Percentiles rank a stretch among this genome's conserved stretches.
phyloP scores from a whole-genome alignment of 2,797 vertebrate species.

The Tolypeutes matacus region DNA sequence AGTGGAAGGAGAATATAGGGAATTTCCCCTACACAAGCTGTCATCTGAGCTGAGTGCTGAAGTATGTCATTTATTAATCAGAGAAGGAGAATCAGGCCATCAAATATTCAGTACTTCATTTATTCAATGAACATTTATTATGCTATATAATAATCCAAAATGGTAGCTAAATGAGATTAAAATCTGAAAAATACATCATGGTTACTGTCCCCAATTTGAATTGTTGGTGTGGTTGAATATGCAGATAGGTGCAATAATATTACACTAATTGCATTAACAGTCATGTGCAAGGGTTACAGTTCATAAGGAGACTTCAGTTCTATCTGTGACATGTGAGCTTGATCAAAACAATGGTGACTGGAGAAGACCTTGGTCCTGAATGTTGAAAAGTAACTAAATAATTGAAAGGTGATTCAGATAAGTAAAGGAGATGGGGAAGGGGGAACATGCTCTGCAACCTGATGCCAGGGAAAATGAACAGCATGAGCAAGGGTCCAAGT shows the following conservation, averaged over 20 bases:
- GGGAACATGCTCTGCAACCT: not conserved
- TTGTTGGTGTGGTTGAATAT: not conserved
- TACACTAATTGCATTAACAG: not conserved
- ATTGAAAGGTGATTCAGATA: not conserved
- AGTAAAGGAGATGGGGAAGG: accelerated
- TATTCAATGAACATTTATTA: not conserved
- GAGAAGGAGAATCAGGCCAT: not conserved
- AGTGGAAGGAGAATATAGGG: not conserved
- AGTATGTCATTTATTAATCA: not conserved
- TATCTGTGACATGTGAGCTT: not conserved
- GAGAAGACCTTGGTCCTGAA: not conserved
- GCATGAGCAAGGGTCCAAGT: not conserved
- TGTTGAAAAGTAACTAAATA: too few species aligned
- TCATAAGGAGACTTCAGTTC: not conserved
- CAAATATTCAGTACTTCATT: not conserved
- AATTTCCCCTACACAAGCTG: not conserved
- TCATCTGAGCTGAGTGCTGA: not conserved
- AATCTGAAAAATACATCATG: not conserved
- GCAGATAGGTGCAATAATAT: not conserved
- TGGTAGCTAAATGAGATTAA: not conserved
- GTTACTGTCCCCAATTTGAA: not conserved
- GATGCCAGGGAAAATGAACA: not conserved
- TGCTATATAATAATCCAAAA: not conserved
- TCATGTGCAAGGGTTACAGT: not conserved
- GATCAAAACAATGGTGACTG: too few species aligned